These are phyloP conservation scores for Brenthis ino DNA, from an alignment of 2,888 invertebrate species.

Conservation along the genomic window DNA sequence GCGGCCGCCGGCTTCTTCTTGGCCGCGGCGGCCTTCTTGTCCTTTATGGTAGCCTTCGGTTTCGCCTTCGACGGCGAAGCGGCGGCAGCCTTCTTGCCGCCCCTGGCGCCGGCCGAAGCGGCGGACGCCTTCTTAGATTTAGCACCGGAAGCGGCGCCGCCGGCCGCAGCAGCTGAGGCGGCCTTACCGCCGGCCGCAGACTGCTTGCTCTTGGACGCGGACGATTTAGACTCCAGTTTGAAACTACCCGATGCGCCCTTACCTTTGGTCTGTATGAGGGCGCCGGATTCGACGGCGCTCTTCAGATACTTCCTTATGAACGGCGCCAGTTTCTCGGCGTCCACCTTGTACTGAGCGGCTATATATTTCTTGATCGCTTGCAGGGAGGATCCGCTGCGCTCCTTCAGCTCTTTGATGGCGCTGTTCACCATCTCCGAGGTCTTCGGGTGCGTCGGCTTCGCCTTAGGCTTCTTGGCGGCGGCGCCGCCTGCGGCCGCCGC, in stretches of 20 bases:
- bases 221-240: conserved; percentile 61
- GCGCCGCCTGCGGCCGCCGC: conserved; percentile 27
- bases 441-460: conserved; percentile 37
- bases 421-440: conserved; percentile 33
- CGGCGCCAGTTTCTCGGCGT: conserved; percentile 74
- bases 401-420: conserved; percentile 49
- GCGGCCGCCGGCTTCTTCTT: conserved; percentile 47
- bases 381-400: conserved; percentile 82
- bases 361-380: conserved; percentile 85
- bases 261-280: conserved; percentile 80
- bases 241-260: conserved; percentile 76
- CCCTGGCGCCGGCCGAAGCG: conserved; percentile 40
- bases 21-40: conserved; percentile 49
- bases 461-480: conserved; percentile 32
- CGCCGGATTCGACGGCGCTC: conserved; percentile 77
- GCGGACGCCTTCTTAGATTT: conserved; percentile 41
- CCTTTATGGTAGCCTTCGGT: conserved; percentile 40
- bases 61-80: conserved; percentile 43
- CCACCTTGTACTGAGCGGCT: conserved; percentile 75
- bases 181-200: conserved; percentile 41
- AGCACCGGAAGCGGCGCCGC: conserved; percentile 21
- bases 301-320: conserved; percentile 83
- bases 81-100: conserved; percentile 27
- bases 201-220: conserved; percentile 39
- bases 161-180: conserved; percentile 45